Percentiles rank a stretch among this genome's conserved stretches.
These are phyloP conservation scores for Nomada hirtipes DNA, from an alignment of 2,888 invertebrate species.

Conservation along the genomic window DNA sequence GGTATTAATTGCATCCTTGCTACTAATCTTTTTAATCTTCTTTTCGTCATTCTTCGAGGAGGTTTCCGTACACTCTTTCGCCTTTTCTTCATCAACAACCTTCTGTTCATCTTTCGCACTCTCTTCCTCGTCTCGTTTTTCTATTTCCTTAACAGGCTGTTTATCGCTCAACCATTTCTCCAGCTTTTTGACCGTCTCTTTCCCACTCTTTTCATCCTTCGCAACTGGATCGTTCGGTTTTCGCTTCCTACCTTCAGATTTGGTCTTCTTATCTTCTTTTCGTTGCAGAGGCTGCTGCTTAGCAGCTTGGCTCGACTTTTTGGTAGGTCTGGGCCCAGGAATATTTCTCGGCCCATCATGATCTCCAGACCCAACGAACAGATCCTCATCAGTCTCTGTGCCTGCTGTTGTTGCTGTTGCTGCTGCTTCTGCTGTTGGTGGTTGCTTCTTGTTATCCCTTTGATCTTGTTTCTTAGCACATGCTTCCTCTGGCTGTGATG, in stretches of 20 bases:
- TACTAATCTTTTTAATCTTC: constrained; percentile 74
- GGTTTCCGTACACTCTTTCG: constrained; percentile 55
- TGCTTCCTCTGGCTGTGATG: constrained; percentile 82
- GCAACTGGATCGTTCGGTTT: constrained; percentile 80
- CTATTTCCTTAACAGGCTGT: constrained; percentile 80
- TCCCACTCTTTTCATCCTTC: constrained; percentile 79
- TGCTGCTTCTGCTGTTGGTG: constrained; percentile 60
- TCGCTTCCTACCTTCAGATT: constrained; percentile 82
- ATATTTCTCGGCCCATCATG: constrained; percentile 83
- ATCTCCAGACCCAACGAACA: constrained; percentile 83
- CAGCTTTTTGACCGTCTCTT: constrained; percentile 73
- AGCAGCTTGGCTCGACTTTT: constrained; percentile 74
- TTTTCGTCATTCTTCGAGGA: constrained; percentile 73
- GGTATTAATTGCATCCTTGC: constrained; percentile 77
- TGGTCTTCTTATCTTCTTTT: constrained; percentile 70
- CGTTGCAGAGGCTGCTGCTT: constrained; percentile 81
- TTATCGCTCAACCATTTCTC: constrained; percentile 57
- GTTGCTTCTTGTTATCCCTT: constrained; percentile 70
- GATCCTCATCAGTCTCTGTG: constrained; percentile 76
- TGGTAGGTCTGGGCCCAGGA: constrained; percentile 81
- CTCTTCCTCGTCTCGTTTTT: constrained; percentile 78
- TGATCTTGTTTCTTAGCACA: constrained; percentile 70
- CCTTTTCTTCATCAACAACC: constrained; percentile 45
- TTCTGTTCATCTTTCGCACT: constrained; percentile 58
- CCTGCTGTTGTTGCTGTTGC: constrained; percentile 41